phyloP scores from a whole-genome alignment of 2,888 invertebrate genomes.

The Eupithecia vulgata region DNA sequence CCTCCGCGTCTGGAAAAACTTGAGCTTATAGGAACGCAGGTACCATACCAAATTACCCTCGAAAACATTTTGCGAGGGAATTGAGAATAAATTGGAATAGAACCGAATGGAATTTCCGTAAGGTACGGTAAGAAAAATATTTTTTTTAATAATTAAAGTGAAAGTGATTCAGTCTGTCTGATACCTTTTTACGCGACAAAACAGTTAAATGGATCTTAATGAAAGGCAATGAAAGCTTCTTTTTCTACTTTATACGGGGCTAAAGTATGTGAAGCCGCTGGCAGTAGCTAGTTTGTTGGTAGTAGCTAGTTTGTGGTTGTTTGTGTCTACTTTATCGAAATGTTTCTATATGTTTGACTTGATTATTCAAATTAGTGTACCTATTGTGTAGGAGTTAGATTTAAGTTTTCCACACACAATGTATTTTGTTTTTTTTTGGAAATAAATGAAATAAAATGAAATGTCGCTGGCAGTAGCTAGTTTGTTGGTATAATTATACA shows the following conservation, averaged over 20 bases:
- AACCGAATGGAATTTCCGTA: neutral
- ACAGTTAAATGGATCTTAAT: neutral
- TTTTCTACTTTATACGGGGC: too few relatives aligned
- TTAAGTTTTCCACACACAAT: too few relatives aligned
- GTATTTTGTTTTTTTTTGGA: too few relatives aligned
- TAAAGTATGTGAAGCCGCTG: too few relatives aligned
- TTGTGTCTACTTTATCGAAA: too few relatives aligned
- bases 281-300: neutral
- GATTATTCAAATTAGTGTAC: too few relatives aligned
- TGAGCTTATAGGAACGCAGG: neutral
- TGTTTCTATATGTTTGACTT: too few relatives aligned
- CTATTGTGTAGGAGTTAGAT: too few relatives aligned
- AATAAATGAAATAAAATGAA: too few relatives aligned
- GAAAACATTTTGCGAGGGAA: constrained; percentile 3
- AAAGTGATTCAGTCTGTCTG: neutral
- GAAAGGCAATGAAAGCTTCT: neutral
- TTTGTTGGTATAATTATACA: neutral
- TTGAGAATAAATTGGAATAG: neutral
- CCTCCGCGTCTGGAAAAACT: neutral
- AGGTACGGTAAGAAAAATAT: neutral
- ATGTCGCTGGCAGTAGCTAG: neutral
- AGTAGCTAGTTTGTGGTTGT: too few relatives aligned
- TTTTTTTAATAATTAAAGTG: neutral
- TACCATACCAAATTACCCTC: neutral
- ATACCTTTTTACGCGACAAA: neutral